Evolutionary conservation across 2,888 invertebrate species (phyloP).

Genomic region (Scrobipalpa costella): DNA sequence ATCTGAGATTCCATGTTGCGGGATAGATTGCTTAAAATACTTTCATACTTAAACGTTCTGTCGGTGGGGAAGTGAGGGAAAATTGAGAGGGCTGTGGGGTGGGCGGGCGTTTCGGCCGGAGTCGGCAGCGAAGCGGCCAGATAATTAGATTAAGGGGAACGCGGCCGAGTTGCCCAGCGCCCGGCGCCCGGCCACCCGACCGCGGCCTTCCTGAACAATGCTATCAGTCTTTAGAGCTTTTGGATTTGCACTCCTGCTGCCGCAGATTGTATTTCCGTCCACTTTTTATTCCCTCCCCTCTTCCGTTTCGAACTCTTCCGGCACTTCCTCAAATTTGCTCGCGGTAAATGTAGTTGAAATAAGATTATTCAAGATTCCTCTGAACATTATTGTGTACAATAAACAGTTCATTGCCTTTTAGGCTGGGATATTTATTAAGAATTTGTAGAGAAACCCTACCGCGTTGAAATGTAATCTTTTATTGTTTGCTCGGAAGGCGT

Average conservation of each 20-base stretch:
- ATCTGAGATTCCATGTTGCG: slow-evolving; percentile 51
- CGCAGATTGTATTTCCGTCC: slow-evolving; percentile 48
- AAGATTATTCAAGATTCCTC: slow-evolving; percentile 21
- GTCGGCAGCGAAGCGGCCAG: slow-evolving; percentile 71
- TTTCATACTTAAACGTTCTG: slow-evolving; percentile 60
- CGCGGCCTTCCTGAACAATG: slow-evolving; percentile 56
- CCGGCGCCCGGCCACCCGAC: slow-evolving; percentile 36
- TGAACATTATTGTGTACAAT: slow-evolving; percentile 27
- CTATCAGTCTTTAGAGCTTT: slow-evolving; percentile 63
- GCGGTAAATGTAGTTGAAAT: slow-evolving; percentile 28
- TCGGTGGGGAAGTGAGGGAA: slow-evolving; percentile 44
- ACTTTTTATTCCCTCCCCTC: slow-evolving; percentile 33
- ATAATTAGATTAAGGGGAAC: slow-evolving; percentile 76
- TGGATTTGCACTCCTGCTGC: slow-evolving; percentile 57
- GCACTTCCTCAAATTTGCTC: slow-evolving; percentile 27
- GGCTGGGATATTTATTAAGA: neutral
- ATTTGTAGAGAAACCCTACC: neutral
- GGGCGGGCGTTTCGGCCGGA: slow-evolving; percentile 55
- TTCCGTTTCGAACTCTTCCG: slow-evolving; percentile 24
- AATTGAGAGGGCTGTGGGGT: slow-evolving; percentile 59
- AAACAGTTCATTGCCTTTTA: slow-evolving; percentile 7
- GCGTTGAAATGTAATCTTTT: neutral
- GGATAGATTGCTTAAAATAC: slow-evolving; percentile 62
- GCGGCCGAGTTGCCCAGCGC: slow-evolving; percentile 60
- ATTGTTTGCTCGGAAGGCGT: slow-evolving; percentile 21